Evolutionary conservation across 2,888 invertebrate genomes (phyloP), one percentile per base, ranked within the genome.

Genomic region (Agriopis marginaria): DNA sequence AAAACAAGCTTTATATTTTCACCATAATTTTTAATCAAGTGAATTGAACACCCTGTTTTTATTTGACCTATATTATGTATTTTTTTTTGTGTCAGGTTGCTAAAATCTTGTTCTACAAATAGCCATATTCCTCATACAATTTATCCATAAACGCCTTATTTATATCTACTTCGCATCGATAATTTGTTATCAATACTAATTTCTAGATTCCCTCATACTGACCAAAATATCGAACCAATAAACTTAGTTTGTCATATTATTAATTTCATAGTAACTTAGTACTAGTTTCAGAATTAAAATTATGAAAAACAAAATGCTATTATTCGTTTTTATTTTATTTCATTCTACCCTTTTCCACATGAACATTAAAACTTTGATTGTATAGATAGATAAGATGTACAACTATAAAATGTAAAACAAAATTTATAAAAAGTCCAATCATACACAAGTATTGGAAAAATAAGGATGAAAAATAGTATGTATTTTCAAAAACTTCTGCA

Each of bases 141-240:
- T 32, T 32, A 32, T 1, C 0, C 42, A 11, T 47, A 12, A 47
- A 47, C 47, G n/a, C 47, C 47, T 47, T 12, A 11, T 0, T 12
- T 47, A 12, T 3, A 12, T 9, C 17, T 50, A 17, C 9, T 50
- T 50, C 9, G 50, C 50, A 8, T 50, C 23, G 17, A 53, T 56
- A 17, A 11, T 23, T 12, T 3, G 8, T 14, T 47, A 63, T 23
- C 32, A 32, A 32, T 63, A 45, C 6, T 64, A 56, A 49, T 42
- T 7, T 39, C 44, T 66, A 55, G 66, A 66, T 61, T 23, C 40
- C 39, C 14, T 50, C 49, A 60, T 55, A 55, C 23, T 64, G 49
- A 67, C 56, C 67, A 62, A 62, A 56, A 55, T 56, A 58, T 50
- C 53, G 61, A 66, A 66, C 66, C 61, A 66, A 66, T 66, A 66